Conservation (phyloP, 2,113 vertebrate species). For the Miniopterus natalensis region DNA sequence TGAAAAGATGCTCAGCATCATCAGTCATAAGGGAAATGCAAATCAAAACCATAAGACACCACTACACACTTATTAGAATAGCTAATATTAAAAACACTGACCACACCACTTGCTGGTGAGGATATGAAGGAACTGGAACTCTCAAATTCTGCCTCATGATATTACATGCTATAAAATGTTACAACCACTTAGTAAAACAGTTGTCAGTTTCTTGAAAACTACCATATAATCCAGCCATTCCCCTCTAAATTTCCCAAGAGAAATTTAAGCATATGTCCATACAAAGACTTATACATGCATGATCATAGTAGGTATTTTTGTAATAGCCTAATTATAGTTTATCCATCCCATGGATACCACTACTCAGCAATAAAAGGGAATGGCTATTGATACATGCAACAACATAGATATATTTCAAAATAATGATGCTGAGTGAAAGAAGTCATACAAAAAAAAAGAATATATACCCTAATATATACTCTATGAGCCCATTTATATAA, state of each 20-base stretch:
- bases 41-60: background rate
- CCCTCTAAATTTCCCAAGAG: background rate
- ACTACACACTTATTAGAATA: background rate
- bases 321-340: background rate
- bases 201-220: background rate
- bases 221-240: background rate
- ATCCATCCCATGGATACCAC: background rate
- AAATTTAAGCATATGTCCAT: background rate
- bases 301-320: background rate
- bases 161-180: background rate
- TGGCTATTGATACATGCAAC: no score
- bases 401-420: background rate
- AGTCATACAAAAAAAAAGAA: background rate
- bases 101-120: background rate
- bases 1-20: no score
- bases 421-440: background rate
- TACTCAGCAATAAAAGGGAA: background rate
- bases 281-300: background rate
- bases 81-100: background rate
- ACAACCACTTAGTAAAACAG: background rate
- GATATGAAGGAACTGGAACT: background rate
- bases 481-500: background rate
- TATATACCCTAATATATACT: background rate
- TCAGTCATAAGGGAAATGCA: no score
- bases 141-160: background rate